Evolutionary conservation across 1,140 invertebrate species (phyloP), one percentile per base, ranked within the genome.

Genomic region (Pogonomyrmex californicus): DNA sequence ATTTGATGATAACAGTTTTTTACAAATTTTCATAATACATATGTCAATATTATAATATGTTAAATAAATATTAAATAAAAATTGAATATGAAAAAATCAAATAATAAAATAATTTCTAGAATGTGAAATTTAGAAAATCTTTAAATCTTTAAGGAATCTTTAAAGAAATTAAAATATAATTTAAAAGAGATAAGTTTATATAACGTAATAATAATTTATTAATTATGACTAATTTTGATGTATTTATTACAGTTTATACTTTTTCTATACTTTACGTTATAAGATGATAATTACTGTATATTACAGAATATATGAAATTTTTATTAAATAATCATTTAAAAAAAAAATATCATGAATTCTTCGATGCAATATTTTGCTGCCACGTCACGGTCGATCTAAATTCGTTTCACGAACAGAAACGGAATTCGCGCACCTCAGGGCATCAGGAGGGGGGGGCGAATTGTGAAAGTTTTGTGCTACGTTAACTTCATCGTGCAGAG

Each of bases 381-480:
- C 79, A 33, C 44, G 17, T 58, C 78, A 44, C 41, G 17, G n/a
- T 54, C 36, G 81, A 56, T 54, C 54, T 49, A 17, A 47, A 83
- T 60, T 71, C 85, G 78, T 77, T 63, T 68, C 70, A 63, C 87
- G 77, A 83, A 33, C 12, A 36, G 23, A 9, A 9, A 6, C 10
- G 49, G 60, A 87, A 86, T 79, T 89, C 86, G 75, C 10, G 56
- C 77, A 62, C 86, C 88, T 23, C 63, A 12, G 87, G 88, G 85
- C 85, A 87, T 86, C 63, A 51, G 10, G 23, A 0, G 23, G 23
- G 23, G 23, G 23, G 23, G 66, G 44, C 65, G 79, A 91, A 90
- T 87, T 78, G 86, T 91, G 86, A 77, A 91, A 91, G 85, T 92
- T 92, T 78, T 33, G 78, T 73, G 75, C 49, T 66, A 78, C 89